A percentile compares a stretch with the other conserved stretches of the same genome.
phyloP scores from a whole-genome alignment of 2,797 vertebrate species.

The Sebastolobus altivelis region DNA sequence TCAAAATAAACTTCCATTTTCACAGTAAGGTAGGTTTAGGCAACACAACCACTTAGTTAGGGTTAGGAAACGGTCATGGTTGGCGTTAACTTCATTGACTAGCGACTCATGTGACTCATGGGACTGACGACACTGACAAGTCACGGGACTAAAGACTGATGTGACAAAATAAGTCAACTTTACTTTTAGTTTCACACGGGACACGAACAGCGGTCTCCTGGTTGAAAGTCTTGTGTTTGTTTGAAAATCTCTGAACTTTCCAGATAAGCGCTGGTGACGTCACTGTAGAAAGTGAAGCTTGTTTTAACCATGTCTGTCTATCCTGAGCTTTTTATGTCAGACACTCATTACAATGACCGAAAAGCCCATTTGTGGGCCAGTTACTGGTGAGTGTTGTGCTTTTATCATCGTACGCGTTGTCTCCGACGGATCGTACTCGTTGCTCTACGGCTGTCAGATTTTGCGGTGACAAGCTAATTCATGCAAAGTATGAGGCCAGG shows the following conservation, averaged over 20 bases:
- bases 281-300: not conserved
- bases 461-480: not conserved
- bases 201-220: too few relatives aligned
- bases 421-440: not conserved
- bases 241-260: not conserved
- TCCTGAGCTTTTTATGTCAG: not conserved
- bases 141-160: too few relatives aligned
- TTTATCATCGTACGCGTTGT: not conserved
- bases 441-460: not conserved
- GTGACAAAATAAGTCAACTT: too few relatives aligned
- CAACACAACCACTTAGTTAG: too few relatives aligned
- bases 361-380: not conserved
- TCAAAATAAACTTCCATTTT: too few relatives aligned
- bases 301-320: not conserved
- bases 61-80: too few relatives aligned
- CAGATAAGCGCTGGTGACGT: not conserved
- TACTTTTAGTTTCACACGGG: too few relatives aligned
- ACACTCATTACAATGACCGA: not conserved
- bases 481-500: not conserved
- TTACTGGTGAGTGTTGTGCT: not conserved
- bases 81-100: too few relatives aligned
- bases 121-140: too few relatives aligned
- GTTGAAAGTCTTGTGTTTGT: too few relatives aligned
- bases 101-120: too few relatives aligned
- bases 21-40: too few relatives aligned